Evolutionary conservation across 2,113 vertebrate genomes (phyloP), one percentile per base, ranked within the genome.

Genomic region (Esox niger): DNA sequence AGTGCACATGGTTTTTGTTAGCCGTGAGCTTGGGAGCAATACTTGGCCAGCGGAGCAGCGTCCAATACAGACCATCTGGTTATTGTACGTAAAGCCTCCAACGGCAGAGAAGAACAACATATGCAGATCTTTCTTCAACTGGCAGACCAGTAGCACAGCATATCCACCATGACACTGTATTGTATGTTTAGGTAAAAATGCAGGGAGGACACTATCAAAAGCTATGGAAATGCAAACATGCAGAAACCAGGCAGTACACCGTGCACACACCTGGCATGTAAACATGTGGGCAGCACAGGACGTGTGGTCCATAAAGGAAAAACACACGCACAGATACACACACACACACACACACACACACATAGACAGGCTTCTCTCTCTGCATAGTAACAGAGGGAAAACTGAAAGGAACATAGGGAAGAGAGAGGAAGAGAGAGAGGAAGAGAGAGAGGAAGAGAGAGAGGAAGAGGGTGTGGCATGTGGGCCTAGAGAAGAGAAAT

Each of bases 41-140:
- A 20, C 43, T 29, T 55, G 57, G 64, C 29, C 62, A 60, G 64
- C 9, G n/a, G 57, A 61, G 27, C 23, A 62, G 54, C 20, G 9
- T 23, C 27, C 7, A 15, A 9, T 23, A 11, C 6, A 56, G 23
- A 13, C n/a, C 47, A 9, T 21, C 47, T 43, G 11, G 38, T 43
- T 43, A 17, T 43, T 43, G 3, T n/a, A 10, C 38, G 15, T 15
- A 43, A 43, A 43, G 38, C 13, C 38, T 43, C 15, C 17, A 43
- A 17, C 3, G n/a, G 38, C 15, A 43, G 38, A 15, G 38, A 17
- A 56, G 54, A 56, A 56, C 43, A 75, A 55, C 70, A 70, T 66
- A 62, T 38, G 62, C 66, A 61, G 77, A 17, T 43, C 38, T 43
- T 43, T 43, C 38, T 43, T 43, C 38, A 10, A 43, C 13, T 43